Evolutionary conservation across 2,888 invertebrate species (phyloP).

Genomic region (Ochlodes sylvanus): DNA sequence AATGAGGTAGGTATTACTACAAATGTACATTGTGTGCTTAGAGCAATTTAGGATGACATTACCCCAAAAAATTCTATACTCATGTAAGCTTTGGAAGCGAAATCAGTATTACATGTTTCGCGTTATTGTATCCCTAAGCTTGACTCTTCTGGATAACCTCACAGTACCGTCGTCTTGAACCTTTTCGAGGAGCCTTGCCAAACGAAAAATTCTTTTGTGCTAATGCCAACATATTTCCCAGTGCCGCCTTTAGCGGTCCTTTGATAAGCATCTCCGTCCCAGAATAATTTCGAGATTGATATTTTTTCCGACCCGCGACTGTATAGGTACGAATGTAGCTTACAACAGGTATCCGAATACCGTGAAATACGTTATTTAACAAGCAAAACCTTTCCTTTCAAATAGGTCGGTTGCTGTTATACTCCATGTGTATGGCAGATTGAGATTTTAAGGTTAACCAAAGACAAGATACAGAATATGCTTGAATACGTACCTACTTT

Average conservation of each 20-base stretch:
- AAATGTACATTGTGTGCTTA: not conserved
- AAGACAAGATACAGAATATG: too few species aligned
- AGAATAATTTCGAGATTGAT: slow-evolving; percentile 48
- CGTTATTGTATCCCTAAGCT: slow-evolving; percentile 32
- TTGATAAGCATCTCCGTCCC: slow-evolving; percentile 45
- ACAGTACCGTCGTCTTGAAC: slow-evolving; percentile 43
- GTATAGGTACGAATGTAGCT: slow-evolving; percentile 20
- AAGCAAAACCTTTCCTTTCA: slow-evolving; percentile 8
- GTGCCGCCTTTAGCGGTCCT: slow-evolving; percentile 43
- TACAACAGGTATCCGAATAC: slow-evolving; percentile 23
- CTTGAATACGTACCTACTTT: too few species aligned
- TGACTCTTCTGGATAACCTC: slow-evolving; percentile 24
- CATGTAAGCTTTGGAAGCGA: slow-evolving; percentile 24
- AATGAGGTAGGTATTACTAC: not conserved
- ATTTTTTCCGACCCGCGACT: slow-evolving; percentile 34
- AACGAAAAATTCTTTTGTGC: slow-evolving; percentile 49
- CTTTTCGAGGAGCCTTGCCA: slow-evolving; percentile 47
- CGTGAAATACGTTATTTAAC: slow-evolving; percentile 19
- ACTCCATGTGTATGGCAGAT: too few species aligned
- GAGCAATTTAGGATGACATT: slow-evolving; percentile 8
- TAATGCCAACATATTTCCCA: slow-evolving; percentile 46
- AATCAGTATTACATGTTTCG: slow-evolving; percentile 37
- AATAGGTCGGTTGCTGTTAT: slow-evolving; percentile 4
- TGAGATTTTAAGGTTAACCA: too few species aligned
- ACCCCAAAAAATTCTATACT: slow-evolving; percentile 4